These are phyloP conservation scores for Caenorhabditis doughertyi DNA, from an alignment of 2,888 invertebrate species.

Conservation along the genomic window DNA sequence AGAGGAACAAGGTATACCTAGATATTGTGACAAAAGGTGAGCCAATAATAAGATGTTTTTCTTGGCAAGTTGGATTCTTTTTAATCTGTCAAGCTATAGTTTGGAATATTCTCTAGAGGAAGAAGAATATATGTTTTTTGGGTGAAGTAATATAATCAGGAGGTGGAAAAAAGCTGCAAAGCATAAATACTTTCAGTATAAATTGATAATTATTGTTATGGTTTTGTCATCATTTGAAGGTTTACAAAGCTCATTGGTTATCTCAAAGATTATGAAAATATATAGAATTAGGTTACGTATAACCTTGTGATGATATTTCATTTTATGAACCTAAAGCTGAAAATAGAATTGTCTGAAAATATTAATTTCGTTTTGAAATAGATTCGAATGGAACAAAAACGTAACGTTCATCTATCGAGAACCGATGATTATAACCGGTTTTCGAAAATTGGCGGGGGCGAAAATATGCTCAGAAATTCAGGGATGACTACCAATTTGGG, in stretches of 20 bases:
- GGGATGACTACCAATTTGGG: neutral
- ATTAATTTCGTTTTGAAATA: neutral
- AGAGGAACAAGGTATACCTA: neutral
- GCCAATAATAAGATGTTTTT: neutral
- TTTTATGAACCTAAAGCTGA: neutral
- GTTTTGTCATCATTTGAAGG: neutral
- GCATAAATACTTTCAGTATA: neutral
- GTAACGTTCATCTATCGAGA: neutral
- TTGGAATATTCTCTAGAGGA: constrained; percentile 15
- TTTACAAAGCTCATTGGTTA: neutral
- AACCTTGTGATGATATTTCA: neutral
- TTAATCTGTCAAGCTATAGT: constrained; percentile 14
- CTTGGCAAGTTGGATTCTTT: neutral
- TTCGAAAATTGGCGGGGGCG: constrained; percentile 9
- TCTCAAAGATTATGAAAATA: neutral
- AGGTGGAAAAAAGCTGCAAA: neutral
- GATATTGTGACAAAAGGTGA: neutral
- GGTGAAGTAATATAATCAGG: neutral
- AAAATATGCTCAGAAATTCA: constrained; percentile 35
- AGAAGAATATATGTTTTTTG: neutral
- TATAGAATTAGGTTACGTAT: neutral
- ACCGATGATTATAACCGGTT: neutral
- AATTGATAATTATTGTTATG: neutral
- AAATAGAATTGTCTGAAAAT: neutral
- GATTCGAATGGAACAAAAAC: neutral